phyloP scores from a whole-genome alignment of 2,888 invertebrate species.

The Pterobdella sp. region DNA sequence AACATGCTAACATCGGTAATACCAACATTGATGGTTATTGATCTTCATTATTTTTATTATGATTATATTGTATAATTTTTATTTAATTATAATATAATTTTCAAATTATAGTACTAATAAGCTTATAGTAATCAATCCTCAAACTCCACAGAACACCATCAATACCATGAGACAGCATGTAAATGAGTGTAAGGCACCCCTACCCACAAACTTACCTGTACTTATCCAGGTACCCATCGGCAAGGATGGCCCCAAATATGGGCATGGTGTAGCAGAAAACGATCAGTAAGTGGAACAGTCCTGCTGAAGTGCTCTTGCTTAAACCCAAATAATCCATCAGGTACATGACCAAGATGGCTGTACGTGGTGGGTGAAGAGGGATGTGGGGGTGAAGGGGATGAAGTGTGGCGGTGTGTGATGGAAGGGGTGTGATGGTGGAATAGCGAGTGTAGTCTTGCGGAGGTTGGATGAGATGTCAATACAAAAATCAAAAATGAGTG shows the following conservation, averaged over 20 bases:
- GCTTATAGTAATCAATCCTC: too few relatives aligned
- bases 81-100: too few relatives aligned
- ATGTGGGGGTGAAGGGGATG: not conserved
- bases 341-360: constrained; percentile 87
- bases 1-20: too few relatives aligned
- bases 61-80: too few relatives aligned
- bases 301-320: constrained; percentile 66
- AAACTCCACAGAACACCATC: too few relatives aligned
- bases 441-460: not conserved
- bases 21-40: too few relatives aligned
- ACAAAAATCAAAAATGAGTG: not conserved
- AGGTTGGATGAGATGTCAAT: not conserved
- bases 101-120: too few relatives aligned
- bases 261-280: constrained; percentile 85
- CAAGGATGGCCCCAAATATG: constrained; percentile 79
- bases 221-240: constrained; percentile 84
- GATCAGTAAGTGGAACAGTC: constrained; percentile 78
- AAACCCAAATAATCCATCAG: constrained; percentile 70
- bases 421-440: not conserved
- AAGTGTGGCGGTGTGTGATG: not conserved
- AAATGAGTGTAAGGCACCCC: too few relatives aligned
- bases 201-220: constrained; percentile 58
- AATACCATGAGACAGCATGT: too few relatives aligned
- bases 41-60: too few relatives aligned
- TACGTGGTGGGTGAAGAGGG: not conserved